phyloP scores from a whole-genome alignment of 2,888 invertebrate species.

The Epirrita christyi region DNA sequence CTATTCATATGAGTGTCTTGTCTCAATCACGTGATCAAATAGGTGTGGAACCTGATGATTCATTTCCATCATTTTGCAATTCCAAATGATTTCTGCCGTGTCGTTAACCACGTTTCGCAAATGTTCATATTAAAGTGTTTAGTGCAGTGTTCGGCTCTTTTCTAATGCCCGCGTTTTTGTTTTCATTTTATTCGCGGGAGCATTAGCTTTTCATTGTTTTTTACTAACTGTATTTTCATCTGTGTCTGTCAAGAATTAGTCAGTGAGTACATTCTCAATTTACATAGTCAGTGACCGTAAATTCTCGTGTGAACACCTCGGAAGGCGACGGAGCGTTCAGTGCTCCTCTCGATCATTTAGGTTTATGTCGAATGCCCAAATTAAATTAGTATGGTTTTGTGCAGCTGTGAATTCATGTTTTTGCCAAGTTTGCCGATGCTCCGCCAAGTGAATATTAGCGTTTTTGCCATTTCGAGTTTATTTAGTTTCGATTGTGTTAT shows the following conservation, averaged over 20 bases:
- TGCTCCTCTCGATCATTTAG: slow-evolving; percentile 53
- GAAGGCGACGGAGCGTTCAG: slow-evolving; percentile 62
- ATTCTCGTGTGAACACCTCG: slow-evolving; percentile 78
- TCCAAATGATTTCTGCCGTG: slow-evolving; percentile 27
- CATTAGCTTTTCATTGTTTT: slow-evolving; percentile 49
- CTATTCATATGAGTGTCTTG: slow-evolving; percentile 16
- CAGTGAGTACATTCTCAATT: slow-evolving; percentile 66
- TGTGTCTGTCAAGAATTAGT: slow-evolving; percentile 62
- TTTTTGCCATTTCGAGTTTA: slow-evolving; percentile 16
- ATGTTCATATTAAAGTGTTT: slow-evolving; percentile 36
- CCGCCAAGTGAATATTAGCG: slow-evolving; percentile 9
- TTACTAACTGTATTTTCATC: slow-evolving; percentile 62
- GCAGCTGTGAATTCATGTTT: slow-evolving; percentile 27
- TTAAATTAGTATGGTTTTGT: slow-evolving; percentile 65
- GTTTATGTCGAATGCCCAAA: slow-evolving; percentile 66
- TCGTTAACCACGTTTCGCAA: slow-evolving; percentile 53
- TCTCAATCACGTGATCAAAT: slow-evolving; percentile 11
- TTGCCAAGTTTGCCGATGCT: slow-evolving; percentile 6
- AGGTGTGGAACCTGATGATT: slow-evolving; percentile 32
- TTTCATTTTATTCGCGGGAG: slow-evolving; percentile 38
- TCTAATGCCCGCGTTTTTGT: slow-evolving; percentile 27
- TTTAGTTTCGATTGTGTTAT: slow-evolving; percentile 11
- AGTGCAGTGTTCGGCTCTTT: slow-evolving; percentile 25
- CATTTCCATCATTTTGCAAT: slow-evolving; percentile 34
- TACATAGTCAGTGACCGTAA: slow-evolving; percentile 81